Conservation (phyloP, 2,888 invertebrate species). For the Phortica okadai region DNA sequence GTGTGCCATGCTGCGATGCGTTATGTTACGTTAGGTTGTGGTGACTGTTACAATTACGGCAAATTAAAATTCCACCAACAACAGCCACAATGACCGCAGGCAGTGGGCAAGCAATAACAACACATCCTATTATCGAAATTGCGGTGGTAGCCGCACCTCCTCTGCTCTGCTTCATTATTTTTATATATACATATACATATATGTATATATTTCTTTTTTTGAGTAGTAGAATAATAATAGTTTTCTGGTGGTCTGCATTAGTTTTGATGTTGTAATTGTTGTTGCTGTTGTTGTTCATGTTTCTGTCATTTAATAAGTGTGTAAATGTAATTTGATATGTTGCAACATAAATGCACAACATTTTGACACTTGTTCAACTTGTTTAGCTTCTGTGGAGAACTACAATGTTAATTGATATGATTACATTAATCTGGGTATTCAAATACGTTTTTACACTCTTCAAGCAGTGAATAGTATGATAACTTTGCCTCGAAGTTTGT, state of each 20-base stretch:
- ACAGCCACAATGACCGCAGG: slow-evolving; percentile 17
- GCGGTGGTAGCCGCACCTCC: not conserved
- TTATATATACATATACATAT: too few species aligned
- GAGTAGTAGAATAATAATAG: not conserved
- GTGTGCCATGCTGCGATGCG: slow-evolving; percentile 49
- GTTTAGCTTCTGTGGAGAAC: slow-evolving; percentile 8
- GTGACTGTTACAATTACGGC: slow-evolving; percentile 65
- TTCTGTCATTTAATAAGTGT: slow-evolving; percentile 30
- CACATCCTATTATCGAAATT: slow-evolving; percentile 20
- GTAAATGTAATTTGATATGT: slow-evolving; percentile 34
- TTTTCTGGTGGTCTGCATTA: slow-evolving; percentile 19
- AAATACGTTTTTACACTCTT: not conserved
- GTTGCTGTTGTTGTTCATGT: slow-evolving; percentile 4
- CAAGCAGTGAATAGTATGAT: too few species aligned
- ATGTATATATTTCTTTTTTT: not conserved
- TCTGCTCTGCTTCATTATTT: too few species aligned
- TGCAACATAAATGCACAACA: slow-evolving; percentile 33
- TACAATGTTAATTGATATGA: slow-evolving; percentile 18
- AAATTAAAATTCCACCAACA: slow-evolving; percentile 68
- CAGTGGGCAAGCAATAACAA: slow-evolving; percentile 35
- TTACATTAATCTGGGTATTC: not conserved
- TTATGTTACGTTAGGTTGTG: slow-evolving; percentile 33
- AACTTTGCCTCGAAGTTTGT: too few species aligned
- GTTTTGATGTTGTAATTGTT: not conserved
- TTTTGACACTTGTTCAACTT: slow-evolving; percentile 27